Evolutionary conservation across 2,797 vertebrate species (phyloP).

Genomic region (Anas bernieri): DNA sequence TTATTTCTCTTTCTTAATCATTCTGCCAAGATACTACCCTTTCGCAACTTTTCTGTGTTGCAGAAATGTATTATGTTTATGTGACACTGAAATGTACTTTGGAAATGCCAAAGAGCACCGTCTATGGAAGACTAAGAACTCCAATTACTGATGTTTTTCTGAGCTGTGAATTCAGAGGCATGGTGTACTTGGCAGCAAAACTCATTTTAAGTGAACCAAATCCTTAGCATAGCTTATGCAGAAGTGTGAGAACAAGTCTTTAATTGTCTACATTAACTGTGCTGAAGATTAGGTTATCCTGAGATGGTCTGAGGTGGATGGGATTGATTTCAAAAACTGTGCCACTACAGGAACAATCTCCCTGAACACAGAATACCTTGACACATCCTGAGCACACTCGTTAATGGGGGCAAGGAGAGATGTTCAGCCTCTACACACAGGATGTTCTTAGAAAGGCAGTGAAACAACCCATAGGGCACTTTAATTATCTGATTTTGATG

Average conservation of each 20-base stretch:
- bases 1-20: not conserved
- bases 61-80: not conserved
- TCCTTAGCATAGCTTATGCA: not conserved
- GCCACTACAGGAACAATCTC: not conserved
- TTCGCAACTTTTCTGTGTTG: not conserved
- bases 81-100: not conserved
- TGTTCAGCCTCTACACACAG: not conserved
- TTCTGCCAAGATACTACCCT: not conserved
- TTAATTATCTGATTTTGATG: not conserved
- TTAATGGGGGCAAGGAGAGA: not conserved
- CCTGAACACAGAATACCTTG: not conserved
- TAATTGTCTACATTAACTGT: not conserved
- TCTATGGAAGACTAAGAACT: not conserved
- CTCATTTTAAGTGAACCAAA: slow-evolving; percentile 6
- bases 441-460: not conserved
- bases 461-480: not conserved
- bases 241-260: not conserved
- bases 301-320: not conserved
- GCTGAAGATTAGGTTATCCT: not conserved
- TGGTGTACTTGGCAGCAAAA: not conserved
- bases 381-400: not conserved
- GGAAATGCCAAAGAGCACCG: not conserved
- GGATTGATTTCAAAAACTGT: not conserved
- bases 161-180: slow-evolving; percentile 9
- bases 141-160: not conserved